Evolutionary conservation across 2,888 invertebrate species (phyloP), one percentile per base, ranked within the genome.

Genomic region (Mimumesa dahlbomi): DNA sequence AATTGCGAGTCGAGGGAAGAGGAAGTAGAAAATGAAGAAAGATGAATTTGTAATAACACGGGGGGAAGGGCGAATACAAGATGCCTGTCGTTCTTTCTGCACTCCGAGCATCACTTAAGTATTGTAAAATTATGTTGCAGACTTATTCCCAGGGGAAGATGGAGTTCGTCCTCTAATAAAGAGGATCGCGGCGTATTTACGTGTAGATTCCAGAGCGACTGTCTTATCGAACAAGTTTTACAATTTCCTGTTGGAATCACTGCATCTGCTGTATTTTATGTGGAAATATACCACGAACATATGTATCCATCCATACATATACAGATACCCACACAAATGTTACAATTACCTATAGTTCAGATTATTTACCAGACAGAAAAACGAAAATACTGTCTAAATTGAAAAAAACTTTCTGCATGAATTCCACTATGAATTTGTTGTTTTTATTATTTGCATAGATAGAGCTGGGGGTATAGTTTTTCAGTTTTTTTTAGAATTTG

Each of bases 91-190:
- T 46, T 31, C 63, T 68, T 64, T 68, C 21, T 61, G 63, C 67
- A 63, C 65, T 65, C 48, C 75, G 52, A 73, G 71, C 69, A 64
- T 77, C 74, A 67, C 67, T 73, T 48, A 54, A 64, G 59, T 48
- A 64, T 62, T 73, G 74, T 71, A 73, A 82, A 84, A 81, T 77
- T 78, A 80, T 66, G 63, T 77, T 70, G 74, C 69, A 36, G 68
- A 31, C 73, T 62, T 71, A 73, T 68, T 59, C 58, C 38, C 25
- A 9, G 6, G 40, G 48, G 13, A 29, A 29, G 36, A 45, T 21
- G 56, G 50, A 31, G 46, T 48, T 48, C 46, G 49, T 57, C 34
- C 46, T 48, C 43, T 45, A 66, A 64, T 57, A 36, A 61, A 14
- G 42, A 66, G 34, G 42, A 50, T 72, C 67, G 73, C 79, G 69